phyloP scores from a whole-genome alignment of 2,888 invertebrate genomes.

The Seladonia tumulorum region DNA sequence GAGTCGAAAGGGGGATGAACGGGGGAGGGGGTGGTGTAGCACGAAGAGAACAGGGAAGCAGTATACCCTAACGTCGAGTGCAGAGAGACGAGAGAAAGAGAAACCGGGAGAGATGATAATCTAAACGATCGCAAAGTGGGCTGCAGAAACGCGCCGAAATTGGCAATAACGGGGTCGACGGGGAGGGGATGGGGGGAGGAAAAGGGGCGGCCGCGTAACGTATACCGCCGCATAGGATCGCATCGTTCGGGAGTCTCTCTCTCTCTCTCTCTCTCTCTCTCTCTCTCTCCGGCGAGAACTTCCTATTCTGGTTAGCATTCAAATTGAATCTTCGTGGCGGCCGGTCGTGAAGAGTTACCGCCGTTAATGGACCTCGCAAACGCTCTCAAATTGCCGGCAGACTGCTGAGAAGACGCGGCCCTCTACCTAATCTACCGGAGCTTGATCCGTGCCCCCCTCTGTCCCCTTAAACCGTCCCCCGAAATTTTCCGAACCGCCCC shows the following conservation, averaged over 20 bases:
- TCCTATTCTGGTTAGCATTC: constrained; percentile 83
- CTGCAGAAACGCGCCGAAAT: constrained; percentile 81
- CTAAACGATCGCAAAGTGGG: constrained; percentile 83
- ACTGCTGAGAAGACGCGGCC: constrained; percentile 73
- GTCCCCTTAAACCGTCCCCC: constrained; percentile 7
- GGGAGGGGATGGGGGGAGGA: constrained; percentile 44
- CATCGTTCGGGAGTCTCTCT: not conserved
- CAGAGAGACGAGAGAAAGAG: constrained; percentile 68
- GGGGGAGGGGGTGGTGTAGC: not conserved
- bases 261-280: not conserved
- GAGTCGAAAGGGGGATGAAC: not conserved
- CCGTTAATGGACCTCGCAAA: constrained; percentile 81
- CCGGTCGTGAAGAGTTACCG: constrained; percentile 81
- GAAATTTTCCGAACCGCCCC: constrained; percentile 9
- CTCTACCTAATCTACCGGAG: constrained; percentile 73
- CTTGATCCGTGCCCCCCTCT: constrained; percentile 64
- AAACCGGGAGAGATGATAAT: constrained; percentile 80
- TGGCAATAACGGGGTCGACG: constrained; percentile 80
- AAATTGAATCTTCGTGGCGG: constrained; percentile 83
- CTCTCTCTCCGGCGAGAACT: constrained; percentile 74
- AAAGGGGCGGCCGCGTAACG: constrained; percentile 54
- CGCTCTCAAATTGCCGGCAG: constrained; percentile 79
- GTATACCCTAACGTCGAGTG: constrained; percentile 32
- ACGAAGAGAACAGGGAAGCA: constrained; percentile 21
- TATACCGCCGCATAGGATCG: constrained; percentile 62